Percentiles rank a stretch among this genome's conserved stretches.
Conservation (phyloP, 2,888 invertebrate genomes). For the Carpatolechia fugitivella region DNA sequence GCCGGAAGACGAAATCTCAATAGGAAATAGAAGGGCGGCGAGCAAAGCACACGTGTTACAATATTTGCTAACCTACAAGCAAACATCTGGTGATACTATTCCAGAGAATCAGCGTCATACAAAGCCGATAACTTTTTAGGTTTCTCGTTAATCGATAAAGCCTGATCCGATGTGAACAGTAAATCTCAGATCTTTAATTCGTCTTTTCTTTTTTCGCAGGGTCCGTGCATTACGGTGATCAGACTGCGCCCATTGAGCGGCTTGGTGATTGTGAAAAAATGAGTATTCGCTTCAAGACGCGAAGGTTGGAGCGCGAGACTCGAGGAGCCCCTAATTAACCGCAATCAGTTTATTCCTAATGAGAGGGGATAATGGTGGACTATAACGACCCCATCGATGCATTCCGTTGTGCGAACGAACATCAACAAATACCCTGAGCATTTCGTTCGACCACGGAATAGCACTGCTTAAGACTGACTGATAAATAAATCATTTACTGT, state of each 20-base stretch:
- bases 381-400: conserved; percentile 74
- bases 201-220: conserved; percentile 58
- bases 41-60: conserved; percentile 75
- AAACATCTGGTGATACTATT: conserved; percentile 69
- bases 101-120: conserved; percentile 41
- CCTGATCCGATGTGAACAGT: conserved; percentile 16
- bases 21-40: conserved; percentile 73
- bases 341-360: conserved; percentile 80
- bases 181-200: conserved; percentile 31
- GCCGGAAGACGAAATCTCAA: conserved; percentile 78
- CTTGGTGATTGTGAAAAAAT: conserved; percentile 75
- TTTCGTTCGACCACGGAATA: conserved; percentile 66
- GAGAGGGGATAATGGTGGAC: conserved; percentile 76
- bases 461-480: conserved; percentile 62
- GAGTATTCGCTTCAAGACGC: conserved; percentile 65
- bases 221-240: conserved; percentile 69
- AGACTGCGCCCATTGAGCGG: conserved; percentile 72
- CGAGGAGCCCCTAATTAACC: conserved; percentile 75
- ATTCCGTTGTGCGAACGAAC: conserved; percentile 63
- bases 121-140: conserved; percentile 20
- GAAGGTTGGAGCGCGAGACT: conserved; percentile 63
- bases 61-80: conserved; percentile 72
- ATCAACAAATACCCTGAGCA: conserved; percentile 60
- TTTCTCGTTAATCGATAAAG: conserved; percentile 27
- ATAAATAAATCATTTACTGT: conserved; percentile 2